Conservation (phyloP, 2,113 vertebrate genomes). For the Myocastor coypus region DNA sequence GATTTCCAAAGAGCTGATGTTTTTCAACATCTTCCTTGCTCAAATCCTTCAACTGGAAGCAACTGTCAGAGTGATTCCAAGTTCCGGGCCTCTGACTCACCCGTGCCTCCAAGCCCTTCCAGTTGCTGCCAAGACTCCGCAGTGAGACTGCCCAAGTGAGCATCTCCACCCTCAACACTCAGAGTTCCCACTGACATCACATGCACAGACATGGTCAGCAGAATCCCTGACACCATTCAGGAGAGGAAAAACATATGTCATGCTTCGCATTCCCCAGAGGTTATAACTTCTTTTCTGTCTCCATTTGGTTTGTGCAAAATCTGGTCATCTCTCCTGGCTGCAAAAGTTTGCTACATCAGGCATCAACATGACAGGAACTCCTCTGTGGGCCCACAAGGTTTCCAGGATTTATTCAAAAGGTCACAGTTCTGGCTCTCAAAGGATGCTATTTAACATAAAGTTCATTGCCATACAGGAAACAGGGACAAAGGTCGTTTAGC, state of each 20-base stretch:
- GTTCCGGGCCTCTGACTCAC: conserved; percentile 66
- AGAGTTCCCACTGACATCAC: conserved; percentile 74
- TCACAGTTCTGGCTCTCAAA: not conserved
- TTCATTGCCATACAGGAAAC: not conserved
- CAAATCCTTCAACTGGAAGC: conserved; percentile 67
- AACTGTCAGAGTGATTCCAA: conserved; percentile 62
- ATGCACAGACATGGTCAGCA: not conserved
- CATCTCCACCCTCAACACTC: conserved; percentile 64
- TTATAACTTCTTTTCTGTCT: not conserved
- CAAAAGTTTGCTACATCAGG: not conserved
- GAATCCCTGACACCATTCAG: conserved; percentile 11
- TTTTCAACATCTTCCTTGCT: conserved; percentile 45
- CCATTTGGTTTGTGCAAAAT: not conserved
- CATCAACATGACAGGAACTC: not conserved
- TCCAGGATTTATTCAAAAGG: not conserved
- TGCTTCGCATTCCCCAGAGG: not conserved
- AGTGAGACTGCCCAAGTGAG: conserved; percentile 50
- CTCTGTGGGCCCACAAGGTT: not conserved
- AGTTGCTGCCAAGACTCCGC: conserved; percentile 59
- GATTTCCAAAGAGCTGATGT: conserved; percentile 36
- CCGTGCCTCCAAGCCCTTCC: conserved; percentile 35
- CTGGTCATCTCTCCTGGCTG: not conserved
- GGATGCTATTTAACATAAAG: not conserved
- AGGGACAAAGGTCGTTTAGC: not conserved
- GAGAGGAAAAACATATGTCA: not conserved